Percentiles rank a stretch among this genome's conserved stretches.
These are phyloP conservation scores for Thymelicus sylvestris DNA, from an alignment of 2,888 invertebrate genomes.

Conservation along the genomic window DNA sequence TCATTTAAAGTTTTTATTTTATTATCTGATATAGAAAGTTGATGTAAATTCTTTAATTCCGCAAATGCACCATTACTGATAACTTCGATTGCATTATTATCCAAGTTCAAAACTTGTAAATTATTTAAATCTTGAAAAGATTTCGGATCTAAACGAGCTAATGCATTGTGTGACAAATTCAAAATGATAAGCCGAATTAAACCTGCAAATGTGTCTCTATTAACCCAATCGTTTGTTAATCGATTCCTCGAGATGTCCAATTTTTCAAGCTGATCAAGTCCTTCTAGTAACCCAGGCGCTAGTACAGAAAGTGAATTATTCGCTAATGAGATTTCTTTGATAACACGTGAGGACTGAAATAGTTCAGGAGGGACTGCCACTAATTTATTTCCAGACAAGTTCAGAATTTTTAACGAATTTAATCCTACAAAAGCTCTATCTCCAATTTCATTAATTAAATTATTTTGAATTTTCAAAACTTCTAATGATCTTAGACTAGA, in stretches of 20 bases:
- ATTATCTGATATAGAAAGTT: conserved; percentile 90
- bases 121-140: conserved; percentile 90
- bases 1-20: conserved; percentile 87
- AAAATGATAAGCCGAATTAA: conserved; percentile 89
- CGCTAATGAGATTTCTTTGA: conserved; percentile 89
- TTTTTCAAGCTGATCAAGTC: conserved; percentile 89
- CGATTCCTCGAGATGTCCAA: conserved; percentile 90
- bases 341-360: conserved; percentile 88
- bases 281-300: conserved; percentile 90
- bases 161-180: conserved; percentile 89
- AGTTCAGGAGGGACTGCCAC: conserved; percentile 91
- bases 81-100: conserved; percentile 88
- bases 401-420: conserved; percentile 87
- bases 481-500: conserved; percentile 88
- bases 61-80: conserved; percentile 90
- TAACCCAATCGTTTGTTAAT: conserved; percentile 90
- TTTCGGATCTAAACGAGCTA: conserved; percentile 88
- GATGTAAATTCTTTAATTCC: conserved; percentile 90
- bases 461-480: conserved; percentile 89
- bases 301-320: conserved; percentile 92
- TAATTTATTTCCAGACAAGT: conserved; percentile 92
- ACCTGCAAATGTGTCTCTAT: conserved; percentile 90
- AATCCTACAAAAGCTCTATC: conserved; percentile 91
- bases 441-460: conserved; percentile 89
- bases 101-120: conserved; percentile 90